phyloP scores from a whole-genome alignment of 1,140 invertebrate genomes.

The Phymorhynchus buccinoides region DNA sequence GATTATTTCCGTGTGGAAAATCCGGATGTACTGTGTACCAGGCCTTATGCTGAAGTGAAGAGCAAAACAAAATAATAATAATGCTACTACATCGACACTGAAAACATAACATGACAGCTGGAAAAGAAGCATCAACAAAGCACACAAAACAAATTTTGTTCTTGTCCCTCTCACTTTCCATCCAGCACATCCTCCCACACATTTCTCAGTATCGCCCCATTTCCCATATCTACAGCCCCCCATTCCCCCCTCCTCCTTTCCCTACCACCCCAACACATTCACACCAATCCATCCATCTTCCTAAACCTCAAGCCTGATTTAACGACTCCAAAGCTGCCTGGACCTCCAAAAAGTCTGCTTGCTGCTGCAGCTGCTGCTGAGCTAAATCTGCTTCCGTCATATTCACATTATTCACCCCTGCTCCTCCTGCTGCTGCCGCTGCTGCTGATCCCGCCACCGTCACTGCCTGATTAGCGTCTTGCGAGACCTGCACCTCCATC shows the following conservation, averaged over 20 bases:
- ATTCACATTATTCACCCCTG: too few species aligned
- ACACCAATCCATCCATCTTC: not conserved
- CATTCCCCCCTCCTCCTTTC: not conserved
- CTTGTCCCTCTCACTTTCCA: not conserved
- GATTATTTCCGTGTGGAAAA: too few species aligned
- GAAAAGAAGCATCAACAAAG: not conserved
- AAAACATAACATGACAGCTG: too few species aligned
- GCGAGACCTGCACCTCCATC: not conserved
- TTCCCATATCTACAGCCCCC: not conserved
- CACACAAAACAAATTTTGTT: not conserved
- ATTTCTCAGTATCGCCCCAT: too few species aligned
- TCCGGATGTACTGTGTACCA: too few species aligned
- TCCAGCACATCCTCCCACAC: not conserved
- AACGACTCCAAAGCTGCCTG: slow-evolving; percentile 26
- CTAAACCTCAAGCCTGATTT: not conserved
- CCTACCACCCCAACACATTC: not conserved
- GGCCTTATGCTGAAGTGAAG: too few species aligned
- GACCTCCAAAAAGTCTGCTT: slow-evolving; percentile 28
- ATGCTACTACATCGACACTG: too few species aligned
- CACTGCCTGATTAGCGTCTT: not conserved
- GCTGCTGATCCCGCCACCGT: not conserved
- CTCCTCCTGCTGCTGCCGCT: not conserved
- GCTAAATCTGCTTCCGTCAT: not conserved
- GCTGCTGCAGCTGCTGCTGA: not conserved
- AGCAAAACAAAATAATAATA: too few species aligned